Conservation (phyloP, 2,888 invertebrate species). For the Bombylius discolor region DNA sequence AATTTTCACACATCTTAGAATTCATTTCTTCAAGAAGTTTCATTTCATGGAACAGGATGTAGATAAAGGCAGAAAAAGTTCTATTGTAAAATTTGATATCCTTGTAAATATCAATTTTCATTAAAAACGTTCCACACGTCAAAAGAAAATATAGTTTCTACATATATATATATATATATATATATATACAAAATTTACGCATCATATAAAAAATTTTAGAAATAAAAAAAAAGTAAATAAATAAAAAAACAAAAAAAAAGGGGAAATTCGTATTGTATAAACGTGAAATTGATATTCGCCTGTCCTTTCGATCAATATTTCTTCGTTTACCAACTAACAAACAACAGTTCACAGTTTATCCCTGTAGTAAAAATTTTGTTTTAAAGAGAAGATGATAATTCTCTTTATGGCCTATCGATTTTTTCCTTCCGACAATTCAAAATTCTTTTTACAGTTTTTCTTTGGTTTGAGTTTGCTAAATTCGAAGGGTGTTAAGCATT, state of each 20-base stretch:
- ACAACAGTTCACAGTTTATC: not conserved
- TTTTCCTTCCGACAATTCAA: not conserved
- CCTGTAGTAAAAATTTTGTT: too few relatives aligned
- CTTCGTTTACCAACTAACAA: constrained; percentile 1
- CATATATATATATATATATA: not conserved
- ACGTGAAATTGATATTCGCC: constrained; percentile 5
- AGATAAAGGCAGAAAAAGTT: too few relatives aligned
- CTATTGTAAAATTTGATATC: not conserved
- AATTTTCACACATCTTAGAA: too few relatives aligned
- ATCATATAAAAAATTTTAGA: too few relatives aligned
- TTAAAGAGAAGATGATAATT: not conserved
- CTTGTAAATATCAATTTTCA: not conserved
- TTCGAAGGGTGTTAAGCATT: too few relatives aligned
- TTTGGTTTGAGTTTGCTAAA: too few relatives aligned
- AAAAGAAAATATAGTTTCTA: not conserved
- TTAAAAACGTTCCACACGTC: not conserved
- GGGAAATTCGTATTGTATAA: not conserved
- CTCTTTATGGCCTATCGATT: constrained; percentile 1
- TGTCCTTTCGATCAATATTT: constrained; percentile 5
- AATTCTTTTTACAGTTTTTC: too few relatives aligned
- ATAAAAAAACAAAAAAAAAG: not conserved
- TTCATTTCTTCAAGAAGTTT: too few relatives aligned
- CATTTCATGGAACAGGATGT: too few relatives aligned
- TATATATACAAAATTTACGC: too few relatives aligned
- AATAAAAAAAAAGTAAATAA: too few relatives aligned